Percentiles rank a stretch among this genome's conserved stretches.
Evolutionary conservation across 1,140 invertebrate species (phyloP).

Genomic region (Melitaea cinxia): DNA sequence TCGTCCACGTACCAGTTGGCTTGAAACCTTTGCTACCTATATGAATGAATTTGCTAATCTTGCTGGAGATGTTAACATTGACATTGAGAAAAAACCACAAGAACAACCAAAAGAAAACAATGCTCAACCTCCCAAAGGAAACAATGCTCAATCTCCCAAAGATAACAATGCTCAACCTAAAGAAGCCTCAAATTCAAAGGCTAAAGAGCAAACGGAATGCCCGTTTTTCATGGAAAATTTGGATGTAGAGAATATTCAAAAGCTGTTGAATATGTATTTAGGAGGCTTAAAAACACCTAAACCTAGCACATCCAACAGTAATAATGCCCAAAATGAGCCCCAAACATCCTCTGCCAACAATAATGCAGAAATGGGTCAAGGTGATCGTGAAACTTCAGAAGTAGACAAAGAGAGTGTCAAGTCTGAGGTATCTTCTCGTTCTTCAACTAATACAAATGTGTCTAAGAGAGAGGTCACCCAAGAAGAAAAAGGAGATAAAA

Average conservation of each 20-base stretch:
- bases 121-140: conserved; percentile 27
- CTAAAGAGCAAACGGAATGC: conserved; percentile 23
- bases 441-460: conserved; percentile 23
- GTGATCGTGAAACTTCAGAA: conserved; percentile 36
- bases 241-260: conserved; percentile 38
- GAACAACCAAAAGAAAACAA: conserved; percentile 25
- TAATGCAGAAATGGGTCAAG: conserved; percentile 52
- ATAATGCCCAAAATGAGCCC: conserved; percentile 1
- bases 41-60: conserved; percentile 79
- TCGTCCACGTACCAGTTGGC: conserved; percentile 57
- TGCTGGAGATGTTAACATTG: conserved; percentile 63
- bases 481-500: conserved; percentile 45
- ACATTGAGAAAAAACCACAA: conserved; percentile 34
- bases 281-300: conserved; percentile 29
- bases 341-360: conserved; percentile 15
- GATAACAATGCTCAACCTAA: too few species aligned
- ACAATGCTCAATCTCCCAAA: too few species aligned
- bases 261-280: conserved; percentile 40
- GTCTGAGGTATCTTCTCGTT: conserved; percentile 45
- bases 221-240: conserved; percentile 34
- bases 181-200: conserved; percentile 7
- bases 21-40: conserved; percentile 71
- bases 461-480: conserved; percentile 53
- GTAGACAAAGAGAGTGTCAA: conserved; percentile 40
- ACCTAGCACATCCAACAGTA: conserved; percentile 24